Base-by-base conservation (phyloP, 2,113 vertebrate genomes). In the Elanoides forficatus region DNA sequence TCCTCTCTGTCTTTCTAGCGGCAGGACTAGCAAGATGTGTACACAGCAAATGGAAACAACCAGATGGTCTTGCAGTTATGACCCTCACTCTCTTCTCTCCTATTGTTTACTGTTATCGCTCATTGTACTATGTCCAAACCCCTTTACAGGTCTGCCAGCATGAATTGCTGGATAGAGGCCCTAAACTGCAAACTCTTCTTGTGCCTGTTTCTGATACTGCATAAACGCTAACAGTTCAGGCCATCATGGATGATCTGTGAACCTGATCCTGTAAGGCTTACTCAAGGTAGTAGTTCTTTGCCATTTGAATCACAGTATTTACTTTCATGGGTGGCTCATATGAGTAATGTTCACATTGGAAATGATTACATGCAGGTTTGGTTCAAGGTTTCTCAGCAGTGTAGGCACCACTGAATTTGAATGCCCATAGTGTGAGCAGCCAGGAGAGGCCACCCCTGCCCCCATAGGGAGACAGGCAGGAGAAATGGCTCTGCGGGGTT, bases 1-100 rank as follows among this genome's bases (percentile, higher is more conserved):
- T 48, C 43, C 83, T 90, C 52, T 63, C 90, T 96, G 84, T 81
- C 93, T 85, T 83, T 78, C 74, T 86, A 94, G 74, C 23, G 30
- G 93, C 89, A 95, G 95, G 91, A 87, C 89, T 66, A 95, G 86
- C 66, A 89, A 94, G 96, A 96, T 95, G 84, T 96, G 93, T 94
- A 90, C 96, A 95, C 90, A 95, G 86, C 93, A 95, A 97, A 96
- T 95, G 84, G 81, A 97, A 97, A 82, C 81, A 97, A 97, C 91
- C 96, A 97, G 97, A 96, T 97, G 95, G 96, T 97, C 93, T 97
- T 96, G 91, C 95, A 93, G 96, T 94, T 95, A 95, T 90, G 96
- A 97, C 96, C 95, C 96, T 95, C 83, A 68, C 91, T 95, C 94
- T 93, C 84, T 91, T 94, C 94, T 95, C 95, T 97, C 91, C 89